Base-by-base conservation (phyloP, 1,140 invertebrate genomes). In the Zaprionus africanus region DNA sequence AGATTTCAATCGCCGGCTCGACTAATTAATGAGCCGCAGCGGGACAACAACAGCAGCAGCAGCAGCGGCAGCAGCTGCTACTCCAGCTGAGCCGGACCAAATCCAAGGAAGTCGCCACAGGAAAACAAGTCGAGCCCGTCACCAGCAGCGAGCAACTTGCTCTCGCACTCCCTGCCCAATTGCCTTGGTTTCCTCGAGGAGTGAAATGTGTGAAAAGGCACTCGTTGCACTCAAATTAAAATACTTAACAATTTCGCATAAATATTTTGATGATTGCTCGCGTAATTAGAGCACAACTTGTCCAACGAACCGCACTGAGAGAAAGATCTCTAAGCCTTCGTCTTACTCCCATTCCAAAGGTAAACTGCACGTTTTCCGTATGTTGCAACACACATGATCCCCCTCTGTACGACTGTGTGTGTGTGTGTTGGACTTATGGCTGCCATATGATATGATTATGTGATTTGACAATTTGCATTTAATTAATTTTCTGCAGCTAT, bases 381-480 rank as follows among this genome's bases (percentile, higher is more conserved):
- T 85, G 31, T 85, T 85, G 82, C 82, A 77, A 81, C 82, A 84
- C 46, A 24, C 28, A 17, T 38, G 36, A 38, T 38, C 36, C 15
- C 36, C 6, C 38, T 15, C 15, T n/a, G 4, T 41, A 15, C 5
- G 5, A n/a, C 15, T 41, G 15, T 5, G 13, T 41, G 4, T 41
- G 5, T 43, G 41, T n/a, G 41, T 6, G 15, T 43, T 43, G 41
- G 83, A 79, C 65, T 54, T 65, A 68, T 64, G 71, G 62, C 73
- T 81, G 84, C 81, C 81, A 88, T 83, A 80, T 87, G 78, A 87
- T 87, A 88, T 87, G 85, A 88, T 88, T 88, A 88, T 88, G 84
- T 78, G 84, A 88, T 88, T 90, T 90, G 78, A 76, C 81, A 90
- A 88, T 88, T 90, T 88, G 84, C 84, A 88, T 88, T 88, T 88